Conservation (phyloP, 2,113 vertebrate species). For the Otus sunia region DNA sequence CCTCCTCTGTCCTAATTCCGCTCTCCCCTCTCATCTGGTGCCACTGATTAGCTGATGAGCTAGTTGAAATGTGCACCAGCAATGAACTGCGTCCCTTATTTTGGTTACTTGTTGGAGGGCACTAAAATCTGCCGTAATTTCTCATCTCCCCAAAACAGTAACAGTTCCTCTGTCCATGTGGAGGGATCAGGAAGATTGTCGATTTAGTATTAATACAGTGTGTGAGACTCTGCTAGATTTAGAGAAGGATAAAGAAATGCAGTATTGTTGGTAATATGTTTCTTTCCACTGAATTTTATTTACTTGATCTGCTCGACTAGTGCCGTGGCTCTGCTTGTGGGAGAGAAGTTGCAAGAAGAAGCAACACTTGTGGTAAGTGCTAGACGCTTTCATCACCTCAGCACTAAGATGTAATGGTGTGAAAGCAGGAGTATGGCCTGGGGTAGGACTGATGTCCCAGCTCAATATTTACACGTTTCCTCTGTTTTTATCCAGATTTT, state of each 20-base stretch:
- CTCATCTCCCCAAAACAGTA: not conserved
- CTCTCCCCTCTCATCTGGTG: not conserved
- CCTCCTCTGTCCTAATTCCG: not conserved
- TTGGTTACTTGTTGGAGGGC: not conserved
- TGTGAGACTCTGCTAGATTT: not conserved
- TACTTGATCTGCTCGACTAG: slow-evolving; percentile 60
- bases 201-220: too few species aligned
- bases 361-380: slow-evolving; percentile 75
- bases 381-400: accelerated
- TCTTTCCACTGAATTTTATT: not conserved
- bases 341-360: slow-evolving; percentile 88
- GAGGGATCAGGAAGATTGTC: not conserved
- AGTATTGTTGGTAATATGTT: not conserved
- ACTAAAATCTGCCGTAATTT: not conserved
- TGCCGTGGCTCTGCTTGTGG: slow-evolving; percentile 87
- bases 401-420: not conserved
- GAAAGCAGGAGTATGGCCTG: not conserved
- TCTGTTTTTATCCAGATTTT: not conserved
- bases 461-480: not conserved
- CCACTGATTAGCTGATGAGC: not conserved
- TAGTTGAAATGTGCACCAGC: not conserved
- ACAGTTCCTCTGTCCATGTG: not conserved
- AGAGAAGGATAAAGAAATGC: not conserved
- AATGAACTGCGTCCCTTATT: not conserved
- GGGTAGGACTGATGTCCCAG: not conserved